A percentile compares a stretch with the other conserved stretches of the same genome.
Evolutionary conservation across 1,140 invertebrate species (phyloP).

Genomic region (Zaprionus nigranus): DNA sequence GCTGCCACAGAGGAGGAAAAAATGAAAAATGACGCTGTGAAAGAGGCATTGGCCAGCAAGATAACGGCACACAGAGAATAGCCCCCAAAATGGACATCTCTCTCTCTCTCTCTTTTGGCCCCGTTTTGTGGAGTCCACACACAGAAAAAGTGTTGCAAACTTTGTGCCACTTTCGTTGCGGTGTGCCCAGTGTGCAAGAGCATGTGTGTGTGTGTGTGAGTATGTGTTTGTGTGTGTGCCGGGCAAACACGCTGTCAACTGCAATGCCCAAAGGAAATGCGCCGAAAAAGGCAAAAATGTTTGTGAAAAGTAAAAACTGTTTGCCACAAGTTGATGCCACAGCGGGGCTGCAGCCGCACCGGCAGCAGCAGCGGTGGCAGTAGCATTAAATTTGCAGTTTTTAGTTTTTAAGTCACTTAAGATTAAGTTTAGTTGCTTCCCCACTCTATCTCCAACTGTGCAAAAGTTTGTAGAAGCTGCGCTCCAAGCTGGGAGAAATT

Average conservation of each 20-base stretch:
- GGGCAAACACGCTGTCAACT: slow-evolving; percentile 73
- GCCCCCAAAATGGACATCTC: slow-evolving; percentile 7
- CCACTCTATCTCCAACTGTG: not conserved
- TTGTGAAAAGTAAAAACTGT: slow-evolving; percentile 75
- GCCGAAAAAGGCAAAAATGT: slow-evolving; percentile 72
- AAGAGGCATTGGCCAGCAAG: slow-evolving; percentile 71
- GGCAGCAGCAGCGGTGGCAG: not conserved
- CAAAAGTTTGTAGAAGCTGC: slow-evolving; percentile 26
- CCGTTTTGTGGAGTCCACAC: not conserved
- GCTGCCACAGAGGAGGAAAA: slow-evolving; percentile 54
- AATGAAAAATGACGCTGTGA: slow-evolving; percentile 80
- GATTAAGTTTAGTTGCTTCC: slow-evolving; percentile 55
- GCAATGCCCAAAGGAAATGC: slow-evolving; percentile 81
- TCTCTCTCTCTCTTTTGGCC: not conserved
- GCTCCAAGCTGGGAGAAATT: slow-evolving; percentile 39
- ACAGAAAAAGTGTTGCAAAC: slow-evolving; percentile 68
- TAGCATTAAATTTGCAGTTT: slow-evolving; percentile 74
- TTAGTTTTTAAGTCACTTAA: slow-evolving; percentile 81
- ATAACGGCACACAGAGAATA: slow-evolving; percentile 48
- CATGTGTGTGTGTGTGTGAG: slow-evolving; percentile 12
- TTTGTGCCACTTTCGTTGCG: slow-evolving; percentile 78
- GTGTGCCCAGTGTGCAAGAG: slow-evolving; percentile 23
- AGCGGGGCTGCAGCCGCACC: slow-evolving; percentile 55
- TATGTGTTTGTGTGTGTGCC: slow-evolving; percentile 27
- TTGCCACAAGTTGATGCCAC: slow-evolving; percentile 73